Evolutionary conservation across 2,888 invertebrate species (phyloP).

Genomic region (Caenorhabditis panamensis): DNA sequence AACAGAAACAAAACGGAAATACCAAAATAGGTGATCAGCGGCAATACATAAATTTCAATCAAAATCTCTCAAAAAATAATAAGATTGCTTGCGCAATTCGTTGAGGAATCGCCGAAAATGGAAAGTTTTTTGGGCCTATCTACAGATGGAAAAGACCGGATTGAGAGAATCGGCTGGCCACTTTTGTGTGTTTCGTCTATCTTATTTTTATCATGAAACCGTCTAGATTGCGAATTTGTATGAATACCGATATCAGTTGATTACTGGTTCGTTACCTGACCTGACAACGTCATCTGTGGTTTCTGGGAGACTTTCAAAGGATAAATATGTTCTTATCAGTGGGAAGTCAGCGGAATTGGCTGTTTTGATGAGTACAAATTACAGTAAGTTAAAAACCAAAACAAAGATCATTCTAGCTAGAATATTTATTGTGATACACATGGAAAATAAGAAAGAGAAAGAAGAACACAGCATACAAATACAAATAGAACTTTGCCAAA

Average conservation of each 20-base stretch:
- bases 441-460: neutral
- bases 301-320: neutral
- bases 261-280: neutral
- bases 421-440: neutral
- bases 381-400: neutral
- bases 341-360: too few species aligned
- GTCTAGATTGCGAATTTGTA: neutral
- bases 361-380: too few species aligned
- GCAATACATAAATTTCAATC: neutral
- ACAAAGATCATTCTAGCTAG: neutral
- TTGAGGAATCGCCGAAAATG: constrained; percentile 29
- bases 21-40: neutral
- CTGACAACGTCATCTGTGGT: neutral
- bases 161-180: constrained; percentile 17
- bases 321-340: too few species aligned
- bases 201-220: neutral
- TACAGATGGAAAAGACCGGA: constrained; percentile 38
- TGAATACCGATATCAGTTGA: constrained; percentile 4
- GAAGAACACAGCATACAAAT: neutral
- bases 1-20: neutral
- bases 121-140: constrained; percentile 27
- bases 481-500: neutral
- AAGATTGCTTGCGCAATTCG: constrained; percentile 33
- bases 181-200: neutral
- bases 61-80: constrained; percentile 13